Evolutionary conservation across 2,113 vertebrate species (phyloP).

Genomic region (Anthoscopus minutus): DNA sequence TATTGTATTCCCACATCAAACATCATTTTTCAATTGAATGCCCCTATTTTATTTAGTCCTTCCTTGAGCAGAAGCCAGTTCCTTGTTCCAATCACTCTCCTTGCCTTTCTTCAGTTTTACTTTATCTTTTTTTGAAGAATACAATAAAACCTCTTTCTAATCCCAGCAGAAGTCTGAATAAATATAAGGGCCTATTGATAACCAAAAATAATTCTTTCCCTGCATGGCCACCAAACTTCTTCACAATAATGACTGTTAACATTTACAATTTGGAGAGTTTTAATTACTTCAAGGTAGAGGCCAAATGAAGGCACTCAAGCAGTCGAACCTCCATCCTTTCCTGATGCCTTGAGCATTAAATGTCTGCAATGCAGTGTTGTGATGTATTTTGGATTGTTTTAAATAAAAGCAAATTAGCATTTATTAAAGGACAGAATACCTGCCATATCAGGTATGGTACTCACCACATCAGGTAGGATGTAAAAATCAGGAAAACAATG

Average conservation of each 20-base stretch:
- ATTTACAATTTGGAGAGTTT: background rate
- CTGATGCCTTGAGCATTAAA: background rate
- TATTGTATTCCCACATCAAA: conserved; percentile 33
- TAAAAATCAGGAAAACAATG: conserved; percentile 85
- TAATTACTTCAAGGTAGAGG: background rate
- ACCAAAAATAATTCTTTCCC: background rate
- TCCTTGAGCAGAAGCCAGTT: conserved; percentile 27
- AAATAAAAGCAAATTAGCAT: background rate
- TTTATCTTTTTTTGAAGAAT: background rate
- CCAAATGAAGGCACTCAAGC: background rate
- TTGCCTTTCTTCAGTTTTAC: conserved; percentile 5
- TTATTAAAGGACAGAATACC: background rate
- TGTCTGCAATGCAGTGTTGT: background rate
- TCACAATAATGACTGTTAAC: background rate
- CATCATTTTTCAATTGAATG: conserved; percentile 45
- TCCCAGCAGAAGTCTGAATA: conserved; percentile 17
- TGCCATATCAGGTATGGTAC: too few relatives aligned
- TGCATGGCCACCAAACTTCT: background rate
- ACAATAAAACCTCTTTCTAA: conserved; percentile 2
- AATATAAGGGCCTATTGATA: conserved; percentile 2
- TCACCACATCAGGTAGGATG: conserved; percentile 92
- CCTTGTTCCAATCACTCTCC: background rate
- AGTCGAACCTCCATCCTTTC: background rate
- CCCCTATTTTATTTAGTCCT: conserved; percentile 18
- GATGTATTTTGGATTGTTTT: background rate